Percentiles rank a stretch among this genome's conserved stretches.
phyloP scores from a whole-genome alignment of 2,888 invertebrate species.

The Drosophila phalerata region DNA sequence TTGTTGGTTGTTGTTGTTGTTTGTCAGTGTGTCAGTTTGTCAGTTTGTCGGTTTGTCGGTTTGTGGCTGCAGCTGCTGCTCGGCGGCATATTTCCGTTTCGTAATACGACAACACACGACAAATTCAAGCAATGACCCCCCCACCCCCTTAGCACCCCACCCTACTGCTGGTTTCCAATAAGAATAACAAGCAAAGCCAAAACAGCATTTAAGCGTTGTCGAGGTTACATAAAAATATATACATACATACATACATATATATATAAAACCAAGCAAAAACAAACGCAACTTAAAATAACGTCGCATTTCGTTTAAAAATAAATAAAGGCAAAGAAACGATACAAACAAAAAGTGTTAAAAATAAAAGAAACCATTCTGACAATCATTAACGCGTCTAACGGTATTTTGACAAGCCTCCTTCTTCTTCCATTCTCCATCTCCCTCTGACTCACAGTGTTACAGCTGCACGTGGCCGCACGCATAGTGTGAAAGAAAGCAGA shows the following conservation, averaged over 20 bases:
- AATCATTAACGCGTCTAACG: conserved; percentile 56
- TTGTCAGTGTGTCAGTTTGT: conserved; percentile 2
- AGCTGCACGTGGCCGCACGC: conserved; percentile 68
- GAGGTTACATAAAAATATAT: conserved; percentile 72
- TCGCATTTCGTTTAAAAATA: conserved; percentile 14
- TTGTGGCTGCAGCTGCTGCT: conserved; percentile 31
- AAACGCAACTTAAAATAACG: conserved; percentile 33
- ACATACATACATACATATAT: conserved; percentile 4
- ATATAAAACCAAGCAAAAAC: conserved; percentile 25
- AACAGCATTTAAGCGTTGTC: conserved; percentile 44
- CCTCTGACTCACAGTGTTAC: conserved; percentile 33
- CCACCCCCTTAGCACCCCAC: not conserved
- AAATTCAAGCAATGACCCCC: not conserved
- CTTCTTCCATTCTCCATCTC: conserved; percentile 10
- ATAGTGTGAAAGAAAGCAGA: conserved; percentile 43
- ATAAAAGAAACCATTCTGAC: conserved; percentile 30
- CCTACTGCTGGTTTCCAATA: conserved; percentile 18
- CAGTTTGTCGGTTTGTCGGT: not conserved
- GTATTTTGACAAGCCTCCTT: conserved; percentile 13
- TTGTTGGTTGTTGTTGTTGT: conserved; percentile 4
- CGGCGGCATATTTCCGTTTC: conserved; percentile 76
- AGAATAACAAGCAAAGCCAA: conserved; percentile 48
- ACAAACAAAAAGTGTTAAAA: conserved; percentile 21
- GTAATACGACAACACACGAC: conserved; percentile 68
- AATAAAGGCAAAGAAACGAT: not conserved